Percentiles rank a stretch among this genome's conserved stretches.
These are phyloP conservation scores for Xanthorhoe designata DNA, from an alignment of 2,888 invertebrate genomes.

Conservation along the genomic window DNA sequence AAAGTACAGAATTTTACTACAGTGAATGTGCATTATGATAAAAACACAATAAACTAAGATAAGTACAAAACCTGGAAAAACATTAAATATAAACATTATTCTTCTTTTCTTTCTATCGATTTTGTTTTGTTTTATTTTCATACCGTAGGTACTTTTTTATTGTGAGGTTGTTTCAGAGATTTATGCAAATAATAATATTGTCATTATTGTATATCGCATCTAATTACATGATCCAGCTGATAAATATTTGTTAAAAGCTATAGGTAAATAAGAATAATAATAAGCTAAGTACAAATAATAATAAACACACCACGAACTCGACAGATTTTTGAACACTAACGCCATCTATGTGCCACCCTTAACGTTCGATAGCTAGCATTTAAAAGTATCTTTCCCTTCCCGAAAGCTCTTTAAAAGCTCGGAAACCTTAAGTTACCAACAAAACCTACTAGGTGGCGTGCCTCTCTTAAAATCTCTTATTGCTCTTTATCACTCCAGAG, in stretches of 20 bases:
- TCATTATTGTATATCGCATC: not conserved
- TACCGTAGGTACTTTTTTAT: no score
- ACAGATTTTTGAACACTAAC: not conserved
- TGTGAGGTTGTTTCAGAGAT: no score
- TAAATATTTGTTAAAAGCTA: not conserved
- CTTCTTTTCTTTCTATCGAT: no score
- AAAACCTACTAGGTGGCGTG: slow-evolving; percentile 27
- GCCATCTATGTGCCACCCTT: slow-evolving; percentile 16
- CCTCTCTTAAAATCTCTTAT: not conserved
- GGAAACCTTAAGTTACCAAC: slow-evolving; percentile 9
- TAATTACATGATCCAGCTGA: not conserved
- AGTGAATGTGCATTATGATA: not conserved
- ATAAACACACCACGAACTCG: not conserved
- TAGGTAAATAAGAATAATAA: no score
- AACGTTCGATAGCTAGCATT: not conserved
- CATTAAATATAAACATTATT: no score
- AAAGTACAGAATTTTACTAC: not conserved
- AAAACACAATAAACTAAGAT: not conserved
- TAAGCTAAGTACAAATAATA: not conserved
- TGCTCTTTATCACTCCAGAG: not conserved
- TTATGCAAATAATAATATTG: no score
- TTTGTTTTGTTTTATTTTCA: no score
- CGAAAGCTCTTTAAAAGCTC: slow-evolving; percentile 14
- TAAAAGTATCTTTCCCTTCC: slow-evolving; percentile 10
- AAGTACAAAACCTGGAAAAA: not conserved